Conservation (phyloP, 2,797 vertebrate genomes). For the Bovichtus variegatus region DNA sequence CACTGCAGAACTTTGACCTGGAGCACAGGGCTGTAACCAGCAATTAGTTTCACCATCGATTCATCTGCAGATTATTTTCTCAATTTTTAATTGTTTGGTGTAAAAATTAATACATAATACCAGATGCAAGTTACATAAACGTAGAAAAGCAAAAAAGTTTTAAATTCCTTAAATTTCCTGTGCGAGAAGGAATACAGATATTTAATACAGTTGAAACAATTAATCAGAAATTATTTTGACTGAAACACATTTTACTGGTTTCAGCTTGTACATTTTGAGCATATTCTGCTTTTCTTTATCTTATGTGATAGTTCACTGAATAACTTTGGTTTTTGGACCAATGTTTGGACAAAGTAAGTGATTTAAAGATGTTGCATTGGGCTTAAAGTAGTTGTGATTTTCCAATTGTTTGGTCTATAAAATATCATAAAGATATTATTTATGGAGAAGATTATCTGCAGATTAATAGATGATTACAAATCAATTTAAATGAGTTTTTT, state of each 20-base stretch:
- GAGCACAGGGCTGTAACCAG: not conserved
- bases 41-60: conserved; percentile 1
- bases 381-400: not conserved
- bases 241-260: too few relatives aligned
- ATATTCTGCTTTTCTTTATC: too few relatives aligned
- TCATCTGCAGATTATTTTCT: not conserved
- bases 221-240: too few relatives aligned
- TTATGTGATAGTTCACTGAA: not conserved
- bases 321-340: not conserved
- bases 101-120: too few relatives aligned
- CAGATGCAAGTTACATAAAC: too few relatives aligned
- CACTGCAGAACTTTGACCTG: conserved; percentile 21
- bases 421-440: not conserved
- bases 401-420: too few relatives aligned
- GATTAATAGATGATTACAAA: not conserved
- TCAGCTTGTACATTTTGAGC: too few relatives aligned
- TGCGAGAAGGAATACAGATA: too few relatives aligned
- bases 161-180: too few relatives aligned
- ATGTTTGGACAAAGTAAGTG: not conserved
- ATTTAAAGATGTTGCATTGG: not conserved
- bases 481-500: too few relatives aligned
- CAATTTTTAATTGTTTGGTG: not conserved
- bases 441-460: not conserved
- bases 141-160: too few relatives aligned
- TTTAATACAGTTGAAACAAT: too few relatives aligned